A percentile compares a stretch with the other conserved stretches of the same genome.
These are phyloP conservation scores for Mastomys coucha DNA, from an alignment of 2,113 vertebrate species.

Conservation along the genomic window DNA sequence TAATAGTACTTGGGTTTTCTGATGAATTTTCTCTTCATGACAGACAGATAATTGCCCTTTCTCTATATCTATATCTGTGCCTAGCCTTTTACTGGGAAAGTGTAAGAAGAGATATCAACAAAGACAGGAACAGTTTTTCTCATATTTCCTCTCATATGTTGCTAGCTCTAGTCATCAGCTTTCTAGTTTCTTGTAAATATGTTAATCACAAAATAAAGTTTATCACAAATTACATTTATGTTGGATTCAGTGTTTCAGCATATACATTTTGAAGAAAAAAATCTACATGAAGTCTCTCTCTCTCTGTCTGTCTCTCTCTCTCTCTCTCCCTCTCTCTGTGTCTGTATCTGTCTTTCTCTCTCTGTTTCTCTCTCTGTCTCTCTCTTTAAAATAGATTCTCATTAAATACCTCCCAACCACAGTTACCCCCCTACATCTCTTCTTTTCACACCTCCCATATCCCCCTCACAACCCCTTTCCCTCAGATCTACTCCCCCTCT, in stretches of 20 bases:
- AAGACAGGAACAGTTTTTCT: background rate
- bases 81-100: background rate
- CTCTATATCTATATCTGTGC: background rate
- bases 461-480: background rate
- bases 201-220: background rate
- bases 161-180: background rate
- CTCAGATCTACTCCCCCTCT: background rate
- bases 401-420: background rate
- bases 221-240: background rate
- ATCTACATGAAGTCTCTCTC: background rate
- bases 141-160: background rate
- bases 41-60: no score
- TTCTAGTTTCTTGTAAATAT: background rate
- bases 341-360: background rate
- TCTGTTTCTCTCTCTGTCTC: background rate
- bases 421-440: background rate
- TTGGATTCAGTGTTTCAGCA: background rate
- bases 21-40: background rate
- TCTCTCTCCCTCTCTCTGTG: background rate
- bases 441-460: background rate
- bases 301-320: background rate
- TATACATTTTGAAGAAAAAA: background rate
- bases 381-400: background rate
- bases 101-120: background rate
- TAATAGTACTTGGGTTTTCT: background rate